Conservation (phyloP, 2,888 invertebrate genomes). For the Drosophila recens region DNA sequence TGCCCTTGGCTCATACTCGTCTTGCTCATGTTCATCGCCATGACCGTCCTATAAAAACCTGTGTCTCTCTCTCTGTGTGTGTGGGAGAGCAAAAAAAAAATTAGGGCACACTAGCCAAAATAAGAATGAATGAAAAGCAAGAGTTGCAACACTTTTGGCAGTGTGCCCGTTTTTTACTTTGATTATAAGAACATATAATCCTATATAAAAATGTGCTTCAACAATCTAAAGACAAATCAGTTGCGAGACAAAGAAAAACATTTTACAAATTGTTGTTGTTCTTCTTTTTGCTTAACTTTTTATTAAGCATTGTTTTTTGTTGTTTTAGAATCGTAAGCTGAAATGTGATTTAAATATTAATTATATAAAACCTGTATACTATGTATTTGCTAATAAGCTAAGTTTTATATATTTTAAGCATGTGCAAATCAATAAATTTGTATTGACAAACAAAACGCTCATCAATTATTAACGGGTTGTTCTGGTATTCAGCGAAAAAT, state of each 20-base stretch:
- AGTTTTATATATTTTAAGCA: constrained; percentile 25
- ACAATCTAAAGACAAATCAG: constrained; percentile 27
- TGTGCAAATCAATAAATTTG: constrained; percentile 30
- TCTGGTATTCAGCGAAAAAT: not conserved
- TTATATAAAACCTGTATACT: constrained; percentile 22
- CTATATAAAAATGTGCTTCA: constrained; percentile 58
- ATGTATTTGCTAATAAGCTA: constrained; percentile 38
- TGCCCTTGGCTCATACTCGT: constrained; percentile 90
- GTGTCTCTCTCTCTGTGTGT: constrained; percentile 1
- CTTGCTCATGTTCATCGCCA: constrained; percentile 88
- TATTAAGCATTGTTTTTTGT: not conserved
- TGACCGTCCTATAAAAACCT: constrained; percentile 87
- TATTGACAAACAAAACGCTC: constrained; percentile 24
- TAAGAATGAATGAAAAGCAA: constrained; percentile 5
- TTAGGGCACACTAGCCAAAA: constrained; percentile 69
- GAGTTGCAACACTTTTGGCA: constrained; percentile 74
- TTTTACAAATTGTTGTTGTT: constrained; percentile 1
- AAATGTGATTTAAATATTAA: constrained; percentile 68
- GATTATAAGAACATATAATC: constrained; percentile 46
- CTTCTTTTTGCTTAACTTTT: not conserved
- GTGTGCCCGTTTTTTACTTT: constrained; percentile 67
- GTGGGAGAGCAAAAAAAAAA: constrained; percentile 15
- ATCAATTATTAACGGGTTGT: constrained; percentile 2
- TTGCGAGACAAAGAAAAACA: constrained; percentile 6
- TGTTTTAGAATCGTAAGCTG: constrained; percentile 27